phyloP scores from a whole-genome alignment of 2,797 vertebrate genomes.

The Uromys caudimaculatus region DNA sequence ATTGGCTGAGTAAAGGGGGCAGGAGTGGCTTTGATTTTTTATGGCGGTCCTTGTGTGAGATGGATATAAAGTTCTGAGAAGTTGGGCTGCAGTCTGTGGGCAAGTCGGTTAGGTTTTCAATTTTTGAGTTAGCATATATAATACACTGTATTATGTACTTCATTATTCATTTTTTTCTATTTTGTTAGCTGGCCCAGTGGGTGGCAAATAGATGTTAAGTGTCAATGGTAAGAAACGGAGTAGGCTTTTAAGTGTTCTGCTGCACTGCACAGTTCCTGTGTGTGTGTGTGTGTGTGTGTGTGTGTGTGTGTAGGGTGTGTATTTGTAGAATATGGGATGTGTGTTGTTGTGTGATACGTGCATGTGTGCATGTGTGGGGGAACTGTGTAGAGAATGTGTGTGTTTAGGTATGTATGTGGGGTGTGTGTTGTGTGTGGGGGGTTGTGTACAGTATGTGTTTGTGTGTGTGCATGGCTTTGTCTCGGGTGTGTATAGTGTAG shows the following conservation, averaged over 20 bases:
- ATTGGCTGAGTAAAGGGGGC: background rate
- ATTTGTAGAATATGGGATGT: background rate
- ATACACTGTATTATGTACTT: background rate
- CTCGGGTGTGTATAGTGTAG: background rate
- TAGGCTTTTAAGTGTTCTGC: background rate
- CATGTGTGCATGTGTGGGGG: background rate
- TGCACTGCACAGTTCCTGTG: no score
- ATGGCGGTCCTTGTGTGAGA: background rate
- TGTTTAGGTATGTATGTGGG: background rate
- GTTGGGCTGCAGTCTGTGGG: background rate
- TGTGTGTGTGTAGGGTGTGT: fast-evolving
- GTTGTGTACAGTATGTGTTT: background rate
- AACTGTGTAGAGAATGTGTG: no score
- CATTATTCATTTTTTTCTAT: background rate
- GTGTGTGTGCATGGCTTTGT: background rate
- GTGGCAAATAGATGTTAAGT: no score
- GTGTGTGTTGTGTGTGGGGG: background rate
- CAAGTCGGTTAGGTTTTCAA: background rate
- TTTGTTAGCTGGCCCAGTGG: background rate
- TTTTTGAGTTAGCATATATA: background rate
- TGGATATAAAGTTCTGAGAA: background rate
- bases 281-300: no score
- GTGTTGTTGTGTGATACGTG: no score
- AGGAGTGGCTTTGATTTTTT: background rate
- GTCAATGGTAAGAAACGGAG: background rate